A percentile compares a stretch with the other conserved stretches of the same genome.
Evolutionary conservation across 2,888 invertebrate genomes (phyloP).

Genomic region (Lottia scabra): DNA sequence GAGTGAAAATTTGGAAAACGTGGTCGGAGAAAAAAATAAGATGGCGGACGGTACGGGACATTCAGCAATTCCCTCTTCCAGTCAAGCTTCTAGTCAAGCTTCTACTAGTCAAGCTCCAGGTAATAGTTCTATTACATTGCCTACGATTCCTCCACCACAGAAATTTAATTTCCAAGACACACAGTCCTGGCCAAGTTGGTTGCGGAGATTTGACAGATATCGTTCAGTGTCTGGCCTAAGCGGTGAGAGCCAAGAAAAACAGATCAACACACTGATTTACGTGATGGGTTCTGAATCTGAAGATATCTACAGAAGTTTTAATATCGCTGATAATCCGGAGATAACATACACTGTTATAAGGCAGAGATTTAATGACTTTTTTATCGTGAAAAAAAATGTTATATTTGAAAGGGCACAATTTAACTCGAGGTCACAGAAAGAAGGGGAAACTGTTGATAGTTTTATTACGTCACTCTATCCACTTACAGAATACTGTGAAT

Average conservation of each 20-base stretch:
- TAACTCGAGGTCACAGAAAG: neutral
- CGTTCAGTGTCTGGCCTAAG: neutral
- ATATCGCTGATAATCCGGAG: neutral
- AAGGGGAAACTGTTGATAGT: neutral
- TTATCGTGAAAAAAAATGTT: neutral
- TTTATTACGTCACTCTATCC: neutral
- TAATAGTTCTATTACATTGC: no score
- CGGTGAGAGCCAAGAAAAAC: neutral
- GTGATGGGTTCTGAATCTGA: neutral
- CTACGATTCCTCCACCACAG: neutral
- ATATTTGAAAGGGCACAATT: neutral
- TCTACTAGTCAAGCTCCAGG: no score
- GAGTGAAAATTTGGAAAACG: no score
- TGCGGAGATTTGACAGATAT: neutral
- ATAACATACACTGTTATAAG: neutral
- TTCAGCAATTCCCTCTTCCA: no score
- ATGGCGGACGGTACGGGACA: no score
- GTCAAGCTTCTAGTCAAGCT: no score
- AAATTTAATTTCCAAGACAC: neutral
- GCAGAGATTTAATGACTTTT: neutral
- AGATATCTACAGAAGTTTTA: neutral
- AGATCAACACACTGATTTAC: neutral
- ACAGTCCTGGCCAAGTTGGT: neutral
- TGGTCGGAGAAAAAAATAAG: no score
- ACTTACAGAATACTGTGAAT: neutral